Evolutionary conservation across 2,888 invertebrate genomes (phyloP).

Genomic region (Meiosimyza platycephala): DNA sequence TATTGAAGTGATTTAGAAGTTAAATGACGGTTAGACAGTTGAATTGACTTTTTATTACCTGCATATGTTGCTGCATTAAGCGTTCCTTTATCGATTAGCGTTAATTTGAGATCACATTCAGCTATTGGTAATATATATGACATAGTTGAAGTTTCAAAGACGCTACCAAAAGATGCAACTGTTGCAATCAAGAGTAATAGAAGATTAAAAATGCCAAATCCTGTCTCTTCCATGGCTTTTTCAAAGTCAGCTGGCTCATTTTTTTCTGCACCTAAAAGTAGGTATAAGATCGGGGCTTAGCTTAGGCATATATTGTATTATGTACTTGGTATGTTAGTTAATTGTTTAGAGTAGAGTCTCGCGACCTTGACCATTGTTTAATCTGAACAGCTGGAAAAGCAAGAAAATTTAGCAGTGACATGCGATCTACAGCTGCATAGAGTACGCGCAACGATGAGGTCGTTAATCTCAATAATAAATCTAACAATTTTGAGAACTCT

Average conservation of each 20-base stretch:
- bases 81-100: constrained; percentile 77
- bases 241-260: constrained; percentile 74
- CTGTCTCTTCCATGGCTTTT: constrained; percentile 75
- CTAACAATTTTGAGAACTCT: no score
- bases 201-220: constrained; percentile 79
- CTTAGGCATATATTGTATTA: no score
- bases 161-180: constrained; percentile 76
- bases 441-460: no score
- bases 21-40: not conserved
- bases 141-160: constrained; percentile 78
- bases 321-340: no score
- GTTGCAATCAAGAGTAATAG: constrained; percentile 72
- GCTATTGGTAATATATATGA: constrained; percentile 81
- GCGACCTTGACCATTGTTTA: no score
- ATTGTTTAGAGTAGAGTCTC: no score
- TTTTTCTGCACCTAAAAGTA: constrained; percentile 16
- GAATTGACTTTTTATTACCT: constrained; percentile 66
- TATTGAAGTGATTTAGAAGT: constrained; percentile 56
- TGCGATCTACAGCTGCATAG: no score
- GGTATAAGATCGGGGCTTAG: no score
- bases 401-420: no score
- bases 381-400: no score
- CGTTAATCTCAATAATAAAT: no score
- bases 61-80: constrained; percentile 79
- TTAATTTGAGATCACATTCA: constrained; percentile 78